phyloP scores from a whole-genome alignment of 2,113 vertebrate genomes.

The Tyto alba region DNA sequence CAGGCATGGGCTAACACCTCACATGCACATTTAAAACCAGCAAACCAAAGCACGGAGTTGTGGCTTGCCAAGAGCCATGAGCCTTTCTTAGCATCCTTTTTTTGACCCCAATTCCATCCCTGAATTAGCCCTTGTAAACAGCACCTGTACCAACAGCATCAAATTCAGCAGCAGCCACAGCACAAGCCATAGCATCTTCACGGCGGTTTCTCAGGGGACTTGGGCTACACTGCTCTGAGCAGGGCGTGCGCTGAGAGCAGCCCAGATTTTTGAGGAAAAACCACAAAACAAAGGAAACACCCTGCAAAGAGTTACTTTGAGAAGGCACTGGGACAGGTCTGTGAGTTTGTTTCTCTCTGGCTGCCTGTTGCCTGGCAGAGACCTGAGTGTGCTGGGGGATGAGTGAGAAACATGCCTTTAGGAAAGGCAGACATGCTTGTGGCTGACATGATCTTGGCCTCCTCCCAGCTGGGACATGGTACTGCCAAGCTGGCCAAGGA shows the following conservation, averaged over 20 bases:
- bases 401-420: neutral
- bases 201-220: neutral
- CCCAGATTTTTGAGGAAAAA: neutral
- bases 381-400: neutral
- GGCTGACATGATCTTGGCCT: slow-evolving; percentile 30
- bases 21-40: accelerated
- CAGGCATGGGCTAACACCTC: neutral
- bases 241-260: neutral
- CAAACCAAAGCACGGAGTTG: neutral
- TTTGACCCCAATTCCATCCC: neutral
- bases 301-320: neutral
- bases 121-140: neutral
- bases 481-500: slow-evolving; percentile 46
- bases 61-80: neutral
- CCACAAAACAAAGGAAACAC: neutral
- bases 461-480: neutral
- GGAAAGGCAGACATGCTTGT: neutral
- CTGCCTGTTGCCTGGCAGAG: neutral
- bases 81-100: neutral
- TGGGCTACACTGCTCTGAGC: neutral
- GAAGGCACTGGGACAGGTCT: neutral
- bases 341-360: neutral
- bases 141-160: neutral
- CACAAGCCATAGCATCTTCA: neutral
- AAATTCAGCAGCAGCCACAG: neutral